Evolutionary conservation across 2,888 invertebrate genomes (phyloP), one percentile per base, ranked within the genome.

Genomic region (Lasioglossum figueresi): DNA sequence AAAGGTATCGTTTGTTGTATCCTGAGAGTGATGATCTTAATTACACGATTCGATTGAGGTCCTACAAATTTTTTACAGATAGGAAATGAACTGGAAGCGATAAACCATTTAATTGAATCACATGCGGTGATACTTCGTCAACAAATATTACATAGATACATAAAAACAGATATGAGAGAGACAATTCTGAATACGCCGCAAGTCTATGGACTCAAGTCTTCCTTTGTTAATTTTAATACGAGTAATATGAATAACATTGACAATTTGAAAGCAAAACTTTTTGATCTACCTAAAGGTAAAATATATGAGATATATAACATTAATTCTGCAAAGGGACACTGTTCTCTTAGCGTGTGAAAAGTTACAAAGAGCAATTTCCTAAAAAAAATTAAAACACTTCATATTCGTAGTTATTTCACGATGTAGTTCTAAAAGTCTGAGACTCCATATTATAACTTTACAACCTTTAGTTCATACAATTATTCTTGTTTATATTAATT

Each of bases 51-150:
- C 27, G 48, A 27, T 48, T 63, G 31, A 31, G 14, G 59, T 27
- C 27, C 34, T 19, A 37, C 31, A 52, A 79, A 14, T 37, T 81
- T 43, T 73, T 45, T 78, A 8, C 40, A 88, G 83, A 59, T 73
- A 45, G 89, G 87, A 0, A 90, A 93, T 66, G 93, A 94, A 84
- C 43, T 91, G 0, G 88, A 92, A 59, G 95, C 92, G 4, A 91
- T 94, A 48, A 91, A 89, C 85, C 89, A 93, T 82, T 90, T 95
- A 81, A 89, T 92, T 10, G 94, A 94, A 86, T 93, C 95, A 0
- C 95, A 95, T 78, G 92, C 94, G 0, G 89, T 91, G 59, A 91
- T 93, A 82, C 89, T 94, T 31, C 90, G 94, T 31, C 93, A 93
- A 52, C 94, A 93, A 79, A 89, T 94, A 59, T 82, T 92, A 48